A percentile compares a stretch with the other conserved stretches of the same genome.
phyloP scores from a whole-genome alignment of 2,888 invertebrate species.

The Macaria notata region DNA sequence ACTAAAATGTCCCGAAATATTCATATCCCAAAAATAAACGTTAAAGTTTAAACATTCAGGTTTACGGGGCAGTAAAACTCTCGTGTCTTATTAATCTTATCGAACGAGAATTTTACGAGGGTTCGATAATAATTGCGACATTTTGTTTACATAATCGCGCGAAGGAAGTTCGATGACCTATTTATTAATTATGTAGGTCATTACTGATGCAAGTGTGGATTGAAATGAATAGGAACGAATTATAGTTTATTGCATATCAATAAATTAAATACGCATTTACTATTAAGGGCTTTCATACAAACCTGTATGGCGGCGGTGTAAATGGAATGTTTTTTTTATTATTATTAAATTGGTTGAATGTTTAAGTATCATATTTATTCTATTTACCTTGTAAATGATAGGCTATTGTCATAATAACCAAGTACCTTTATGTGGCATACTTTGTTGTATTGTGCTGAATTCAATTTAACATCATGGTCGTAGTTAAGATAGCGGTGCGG shows the following conservation, averaged over 20 bases:
- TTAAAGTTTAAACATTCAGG: constrained; percentile 54
- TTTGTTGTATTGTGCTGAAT: neutral
- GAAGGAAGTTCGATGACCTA: constrained; percentile 32
- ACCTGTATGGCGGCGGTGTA: no score
- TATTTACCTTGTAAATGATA: no score
- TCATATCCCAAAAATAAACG: constrained; percentile 45
- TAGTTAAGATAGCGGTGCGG: neutral
- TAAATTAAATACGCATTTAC: no score
- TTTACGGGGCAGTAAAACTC: constrained; percentile 44
- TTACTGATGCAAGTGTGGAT: neutral
- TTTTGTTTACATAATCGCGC: constrained; percentile 33
- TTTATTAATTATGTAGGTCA: constrained; percentile 33
- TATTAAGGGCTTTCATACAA: no score
- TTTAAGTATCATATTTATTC: no score
- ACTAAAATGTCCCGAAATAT: constrained; percentile 57
- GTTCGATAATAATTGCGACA: constrained; percentile 30
- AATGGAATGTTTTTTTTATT: no score
- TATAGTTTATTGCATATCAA: no score
- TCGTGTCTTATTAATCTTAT: constrained; percentile 31
- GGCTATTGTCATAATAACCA: no score
- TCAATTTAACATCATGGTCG: neutral
- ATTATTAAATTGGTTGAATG: no score
- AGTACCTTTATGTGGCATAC: no score
- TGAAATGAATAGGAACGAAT: no score
- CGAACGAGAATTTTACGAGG: constrained; percentile 29